Base-by-base conservation (phyloP, 2,797 vertebrate genomes). In the Lateolabrax maculatus region DNA sequence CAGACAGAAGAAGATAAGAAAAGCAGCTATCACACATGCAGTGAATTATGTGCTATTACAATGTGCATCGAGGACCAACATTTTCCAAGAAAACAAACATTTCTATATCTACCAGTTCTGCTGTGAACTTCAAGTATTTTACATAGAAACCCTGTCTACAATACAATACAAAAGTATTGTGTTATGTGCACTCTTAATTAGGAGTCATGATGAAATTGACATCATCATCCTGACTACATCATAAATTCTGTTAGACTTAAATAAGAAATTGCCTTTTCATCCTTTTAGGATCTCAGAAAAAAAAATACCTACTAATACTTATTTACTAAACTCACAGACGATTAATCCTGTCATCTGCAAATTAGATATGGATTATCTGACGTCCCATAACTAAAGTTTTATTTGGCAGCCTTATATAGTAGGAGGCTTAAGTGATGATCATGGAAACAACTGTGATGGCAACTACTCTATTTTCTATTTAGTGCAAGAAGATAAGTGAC, bases 1-100 rank as follows among this genome's bases (percentile, higher is more conserved):
- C 43, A 36, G 75, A 75, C 39, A 56, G 55, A 67, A 34, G 27
- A 25, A 23, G 8, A 69, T 56, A 27, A 61, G 52, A 16, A 46
- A 25, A 46, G 65, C 41, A n/a, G n/a, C n/a, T n/a, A 51, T 63
- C 34, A 34, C 27, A 64, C 9, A 16, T 71, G 61, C 6, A 29
- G 19, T 6, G 18, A 46, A 53, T 58, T 53, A 64, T 46, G 27
- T 57, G 19, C 13, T 39, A 5, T 13, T 37, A 36, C 23, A 72
- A 13, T 13, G 29, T 60, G 62, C 36, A 37, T 18, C 21, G 31
- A n/a, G 25, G 21, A 27, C 16, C n/a, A 18, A 52, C 9, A 49
- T 58, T 39, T 16, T 48, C 34, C 25, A 65, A 36, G 16, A 69
- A 56, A 44, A 27, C 13, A 41, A 67, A 53, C n/a, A 15, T 43